A percentile compares a stretch with the other conserved stretches of the same genome.
Evolutionary conservation across 2,113 vertebrate genomes (phyloP).

Genomic region (Tupaia tana): DNA sequence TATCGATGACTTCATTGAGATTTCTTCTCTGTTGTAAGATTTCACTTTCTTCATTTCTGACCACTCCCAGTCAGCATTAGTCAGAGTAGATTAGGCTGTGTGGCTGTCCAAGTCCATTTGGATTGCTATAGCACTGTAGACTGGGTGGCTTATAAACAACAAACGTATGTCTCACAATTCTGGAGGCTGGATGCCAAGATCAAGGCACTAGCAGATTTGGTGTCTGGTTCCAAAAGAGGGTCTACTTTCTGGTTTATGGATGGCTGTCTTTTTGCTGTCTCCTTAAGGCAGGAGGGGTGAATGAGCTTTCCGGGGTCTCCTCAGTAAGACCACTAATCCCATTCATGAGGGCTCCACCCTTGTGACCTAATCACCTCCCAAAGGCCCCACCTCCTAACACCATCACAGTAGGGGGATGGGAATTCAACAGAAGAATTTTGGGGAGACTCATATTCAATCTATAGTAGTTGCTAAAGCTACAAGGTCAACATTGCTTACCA

Average conservation of each 20-base stretch:
- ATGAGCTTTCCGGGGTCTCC: background rate
- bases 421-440: background rate
- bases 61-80: background rate
- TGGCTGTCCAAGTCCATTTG: background rate
- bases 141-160: background rate
- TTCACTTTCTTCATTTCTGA: background rate
- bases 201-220: background rate
- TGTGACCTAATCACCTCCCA: too few species aligned
- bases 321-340: background rate
- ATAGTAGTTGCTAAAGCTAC: background rate
- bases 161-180: too few species aligned
- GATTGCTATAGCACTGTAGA: background rate
- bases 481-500: background rate
- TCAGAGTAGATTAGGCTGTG: background rate
- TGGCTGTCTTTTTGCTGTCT: background rate
- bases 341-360: too few species aligned
- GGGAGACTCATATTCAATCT: background rate
- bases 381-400: too few species aligned
- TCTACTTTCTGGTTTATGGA: background rate
- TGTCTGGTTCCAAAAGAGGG: background rate
- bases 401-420: background rate
- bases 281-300: background rate
- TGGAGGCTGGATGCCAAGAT: background rate
- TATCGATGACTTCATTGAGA: background rate
- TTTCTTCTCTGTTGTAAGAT: background rate